Evolutionary conservation across 2,888 invertebrate genomes (phyloP).

Genomic region (Papilio elwesi): DNA sequence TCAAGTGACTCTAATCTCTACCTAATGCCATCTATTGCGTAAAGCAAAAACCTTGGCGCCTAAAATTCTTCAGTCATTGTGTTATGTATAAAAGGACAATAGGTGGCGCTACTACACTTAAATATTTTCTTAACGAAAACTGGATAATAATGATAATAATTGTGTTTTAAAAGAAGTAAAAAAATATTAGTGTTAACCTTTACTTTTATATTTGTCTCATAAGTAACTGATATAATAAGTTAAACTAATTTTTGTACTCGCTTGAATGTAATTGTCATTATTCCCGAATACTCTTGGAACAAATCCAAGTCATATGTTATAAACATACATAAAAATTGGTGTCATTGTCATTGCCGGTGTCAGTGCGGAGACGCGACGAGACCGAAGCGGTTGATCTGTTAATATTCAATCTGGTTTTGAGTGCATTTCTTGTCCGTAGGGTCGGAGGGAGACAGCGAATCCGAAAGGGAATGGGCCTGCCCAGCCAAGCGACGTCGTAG

Average conservation of each 20-base stretch:
- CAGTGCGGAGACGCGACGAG: conserved; percentile 56
- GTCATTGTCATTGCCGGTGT: conserved; percentile 78
- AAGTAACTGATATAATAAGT: conserved; percentile 46
- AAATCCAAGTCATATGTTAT: conserved; percentile 48
- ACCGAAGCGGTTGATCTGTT: conserved; percentile 40
- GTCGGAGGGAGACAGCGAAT: conserved; percentile 86
- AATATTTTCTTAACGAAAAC: neutral
- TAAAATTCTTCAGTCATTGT: neutral
- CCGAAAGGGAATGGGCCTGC: conserved; percentile 90
- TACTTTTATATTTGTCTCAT: conserved; percentile 47
- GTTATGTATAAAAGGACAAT: neutral
- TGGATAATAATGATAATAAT: neutral
- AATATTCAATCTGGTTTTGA: conserved; percentile 43
- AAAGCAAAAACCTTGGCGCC: too few species aligned
- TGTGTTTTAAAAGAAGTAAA: neutral
- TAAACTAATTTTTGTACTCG: neutral
- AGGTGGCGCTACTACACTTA: conserved; percentile 6
- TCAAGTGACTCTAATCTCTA: neutral
- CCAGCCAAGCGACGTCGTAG: conserved; percentile 89
- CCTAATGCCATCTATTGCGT: conserved; percentile 2
- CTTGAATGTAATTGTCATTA: conserved; percentile 51
- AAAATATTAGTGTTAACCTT: neutral
- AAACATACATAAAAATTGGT: conserved; percentile 62
- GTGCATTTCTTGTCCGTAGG: conserved; percentile 55
- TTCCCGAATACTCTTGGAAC: conserved; percentile 47